Conservation (phyloP, 1,140 invertebrate genomes). For the Ostrea edulis region DNA sequence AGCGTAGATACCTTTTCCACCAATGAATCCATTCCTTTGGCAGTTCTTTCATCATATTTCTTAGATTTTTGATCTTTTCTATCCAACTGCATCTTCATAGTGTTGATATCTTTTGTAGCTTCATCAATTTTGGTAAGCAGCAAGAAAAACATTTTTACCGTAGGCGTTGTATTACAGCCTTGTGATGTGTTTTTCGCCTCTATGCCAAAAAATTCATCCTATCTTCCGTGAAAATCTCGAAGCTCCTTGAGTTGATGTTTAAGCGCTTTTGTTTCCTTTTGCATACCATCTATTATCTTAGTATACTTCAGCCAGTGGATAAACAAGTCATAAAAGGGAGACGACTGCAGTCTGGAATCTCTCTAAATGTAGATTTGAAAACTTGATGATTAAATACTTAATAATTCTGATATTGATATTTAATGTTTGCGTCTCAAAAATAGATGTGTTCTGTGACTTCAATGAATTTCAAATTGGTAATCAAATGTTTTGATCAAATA, state of each 20-base stretch:
- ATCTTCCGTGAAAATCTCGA: background rate
- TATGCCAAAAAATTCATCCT: background rate
- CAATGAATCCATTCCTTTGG: background rate
- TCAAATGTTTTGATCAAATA: no score
- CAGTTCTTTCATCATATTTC: background rate
- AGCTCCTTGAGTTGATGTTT: background rate
- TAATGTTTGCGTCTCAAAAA: no score
- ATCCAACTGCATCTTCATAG: background rate
- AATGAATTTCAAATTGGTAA: no score
- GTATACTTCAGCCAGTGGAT: background rate
- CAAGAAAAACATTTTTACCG: background rate
- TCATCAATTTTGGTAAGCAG: background rate
- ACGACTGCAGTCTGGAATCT: background rate
- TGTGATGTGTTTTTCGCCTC: background rate
- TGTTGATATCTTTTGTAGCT: background rate
- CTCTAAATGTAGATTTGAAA: background rate
- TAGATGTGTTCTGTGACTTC: no score
- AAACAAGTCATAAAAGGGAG: background rate
- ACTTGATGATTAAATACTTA: background rate
- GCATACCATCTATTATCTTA: background rate
- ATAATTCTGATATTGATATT: no score
- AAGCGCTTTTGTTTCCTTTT: background rate
- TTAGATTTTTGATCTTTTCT: background rate
- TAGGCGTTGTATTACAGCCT: background rate
- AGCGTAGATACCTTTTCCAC: background rate